Evolutionary conservation across 2,113 vertebrate species (phyloP).

Genomic region (Lophochroa leadbeateri): DNA sequence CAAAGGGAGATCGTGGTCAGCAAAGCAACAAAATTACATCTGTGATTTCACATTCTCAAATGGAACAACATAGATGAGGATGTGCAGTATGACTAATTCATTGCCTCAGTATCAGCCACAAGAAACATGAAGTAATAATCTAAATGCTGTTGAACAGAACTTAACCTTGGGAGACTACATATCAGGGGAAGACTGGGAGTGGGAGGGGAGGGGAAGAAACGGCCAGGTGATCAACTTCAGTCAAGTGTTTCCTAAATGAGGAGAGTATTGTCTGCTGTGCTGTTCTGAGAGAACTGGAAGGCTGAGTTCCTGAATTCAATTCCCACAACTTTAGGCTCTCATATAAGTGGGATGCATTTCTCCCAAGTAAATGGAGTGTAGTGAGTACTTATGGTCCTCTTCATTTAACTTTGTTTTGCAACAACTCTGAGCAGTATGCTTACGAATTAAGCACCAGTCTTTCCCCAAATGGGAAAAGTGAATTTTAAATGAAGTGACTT

Average conservation of each 20-base stretch:
- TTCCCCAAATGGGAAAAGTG: background rate
- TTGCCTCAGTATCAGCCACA: background rate
- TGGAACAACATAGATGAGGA: background rate
- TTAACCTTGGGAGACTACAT: background rate
- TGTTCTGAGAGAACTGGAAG: background rate
- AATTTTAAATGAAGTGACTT: conserved; percentile 35
- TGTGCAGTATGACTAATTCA: fast-evolving
- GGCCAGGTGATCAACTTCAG: background rate
- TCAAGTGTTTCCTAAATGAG: background rate
- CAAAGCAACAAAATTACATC: fast-evolving
- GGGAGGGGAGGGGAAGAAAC: background rate
- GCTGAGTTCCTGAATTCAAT: background rate
- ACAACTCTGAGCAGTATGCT: background rate
- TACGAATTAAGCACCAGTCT: conserved; percentile 21
- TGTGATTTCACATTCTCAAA: background rate
- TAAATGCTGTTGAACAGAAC: background rate
- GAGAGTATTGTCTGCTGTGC: background rate
- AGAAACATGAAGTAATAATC: background rate
- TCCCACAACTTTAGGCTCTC: background rate
- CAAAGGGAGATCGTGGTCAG: background rate
- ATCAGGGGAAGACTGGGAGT: background rate
- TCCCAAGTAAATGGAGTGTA: background rate
- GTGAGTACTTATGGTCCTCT: background rate
- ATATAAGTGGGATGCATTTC: background rate
- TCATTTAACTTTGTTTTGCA: conserved; percentile 4